These are phyloP conservation scores for Spodoptera littoralis DNA, from an alignment of 2,888 invertebrate species.

Conservation along the genomic window DNA sequence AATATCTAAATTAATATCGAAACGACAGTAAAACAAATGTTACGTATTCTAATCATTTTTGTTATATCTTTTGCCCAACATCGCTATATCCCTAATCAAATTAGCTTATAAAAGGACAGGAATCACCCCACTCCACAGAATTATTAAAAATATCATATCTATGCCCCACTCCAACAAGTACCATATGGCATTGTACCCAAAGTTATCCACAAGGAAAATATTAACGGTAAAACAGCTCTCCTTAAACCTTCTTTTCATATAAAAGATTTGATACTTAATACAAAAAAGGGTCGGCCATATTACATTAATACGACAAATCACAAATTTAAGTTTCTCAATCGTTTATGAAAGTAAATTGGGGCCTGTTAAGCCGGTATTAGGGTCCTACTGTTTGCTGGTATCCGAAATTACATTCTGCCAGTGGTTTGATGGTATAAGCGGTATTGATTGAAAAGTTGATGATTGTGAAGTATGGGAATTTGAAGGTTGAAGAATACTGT, in stretches of 20 bases:
- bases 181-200: background rate
- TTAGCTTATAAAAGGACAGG: no score
- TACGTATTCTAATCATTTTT: no score
- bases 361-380: constrained; percentile 54
- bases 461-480: background rate
- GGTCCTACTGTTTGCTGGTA: constrained; percentile 39
- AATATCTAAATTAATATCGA: no score
- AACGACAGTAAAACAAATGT: no score
- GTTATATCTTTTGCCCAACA: no score
- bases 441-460: constrained; percentile 27
- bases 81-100: no score
- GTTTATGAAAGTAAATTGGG: constrained; percentile 56
- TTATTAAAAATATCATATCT: no score
- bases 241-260: constrained; percentile 25
- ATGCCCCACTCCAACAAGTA: no score
- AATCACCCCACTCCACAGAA: no score
- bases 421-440: constrained; percentile 24
- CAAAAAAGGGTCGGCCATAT: constrained; percentile 28
- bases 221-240: constrained; percentile 29
- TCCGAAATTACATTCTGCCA: constrained; percentile 41
- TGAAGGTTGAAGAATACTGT: background rate
- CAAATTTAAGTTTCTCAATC: constrained; percentile 55
- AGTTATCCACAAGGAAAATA: constrained; percentile 32
- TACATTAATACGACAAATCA: constrained; percentile 41
- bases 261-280: constrained; percentile 26